Evolutionary conservation across 2,797 vertebrate species (phyloP).

Genomic region (Phrynocephalus forsythii): DNA sequence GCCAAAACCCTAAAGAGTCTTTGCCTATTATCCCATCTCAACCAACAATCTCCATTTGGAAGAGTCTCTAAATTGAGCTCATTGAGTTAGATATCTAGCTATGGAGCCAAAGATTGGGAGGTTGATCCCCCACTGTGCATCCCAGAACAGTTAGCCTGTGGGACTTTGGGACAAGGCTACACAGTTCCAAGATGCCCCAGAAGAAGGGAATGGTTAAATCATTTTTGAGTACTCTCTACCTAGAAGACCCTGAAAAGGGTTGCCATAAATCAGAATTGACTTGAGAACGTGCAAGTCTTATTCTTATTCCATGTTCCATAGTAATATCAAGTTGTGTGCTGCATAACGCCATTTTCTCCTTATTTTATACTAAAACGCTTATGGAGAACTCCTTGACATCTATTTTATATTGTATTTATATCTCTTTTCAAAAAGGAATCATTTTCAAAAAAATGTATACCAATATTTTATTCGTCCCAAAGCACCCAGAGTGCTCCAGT

Average conservation of each 20-base stretch:
- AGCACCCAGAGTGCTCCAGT: constrained; percentile 61
- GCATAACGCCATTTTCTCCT: not conserved
- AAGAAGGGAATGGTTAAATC: too few species aligned
- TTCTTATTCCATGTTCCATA: not conserved
- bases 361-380: constrained; percentile 44
- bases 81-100: too few species aligned
- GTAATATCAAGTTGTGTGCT: not conserved
- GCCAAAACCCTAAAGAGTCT: constrained; percentile 9
- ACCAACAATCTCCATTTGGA: constrained; percentile 8
- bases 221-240: too few species aligned
- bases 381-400: constrained; percentile 42
- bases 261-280: too few species aligned
- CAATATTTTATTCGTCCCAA: constrained; percentile 65
- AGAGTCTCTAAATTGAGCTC: not conserved
- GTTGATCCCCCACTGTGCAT: too few species aligned
- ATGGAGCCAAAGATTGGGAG: too few species aligned
- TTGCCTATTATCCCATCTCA: constrained; percentile 6
- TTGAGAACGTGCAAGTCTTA: too few species aligned
- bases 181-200: too few species aligned
- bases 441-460: constrained; percentile 62
- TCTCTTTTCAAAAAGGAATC: constrained; percentile 53
- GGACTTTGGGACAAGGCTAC: too few species aligned
- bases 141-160: too few species aligned
- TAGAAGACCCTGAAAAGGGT: too few species aligned
- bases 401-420: constrained; percentile 60